Evolutionary conservation across 2,113 vertebrate species (phyloP).

Genomic region (Tachuris rubrigastra): DNA sequence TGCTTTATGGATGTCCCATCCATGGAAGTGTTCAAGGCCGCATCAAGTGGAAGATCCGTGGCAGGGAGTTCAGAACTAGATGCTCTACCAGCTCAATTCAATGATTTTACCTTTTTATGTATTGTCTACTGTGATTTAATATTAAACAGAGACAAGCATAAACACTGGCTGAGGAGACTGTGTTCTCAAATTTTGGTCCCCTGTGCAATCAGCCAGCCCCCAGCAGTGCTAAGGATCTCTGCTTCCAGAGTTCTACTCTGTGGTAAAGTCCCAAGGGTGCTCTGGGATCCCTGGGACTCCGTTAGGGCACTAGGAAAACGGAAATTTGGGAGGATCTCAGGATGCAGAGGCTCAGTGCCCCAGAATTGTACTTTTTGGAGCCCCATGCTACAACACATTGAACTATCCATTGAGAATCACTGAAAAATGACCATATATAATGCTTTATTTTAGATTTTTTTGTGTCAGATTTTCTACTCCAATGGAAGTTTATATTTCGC

Average conservation of each 20-base stretch:
- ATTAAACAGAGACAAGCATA: neutral
- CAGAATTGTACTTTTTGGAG: neutral
- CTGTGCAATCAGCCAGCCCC: neutral
- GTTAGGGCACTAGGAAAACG: neutral
- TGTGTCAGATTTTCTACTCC: neutral
- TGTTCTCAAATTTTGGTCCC: neutral
- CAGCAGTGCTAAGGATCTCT: neutral
- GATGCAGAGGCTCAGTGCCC: neutral
- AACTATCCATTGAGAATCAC: neutral
- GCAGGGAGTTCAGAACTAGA: neutral
- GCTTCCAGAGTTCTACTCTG: neutral
- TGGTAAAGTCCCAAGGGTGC: neutral
- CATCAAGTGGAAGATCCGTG: neutral
- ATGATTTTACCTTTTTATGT: rapidly evolving
- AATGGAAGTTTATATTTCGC: neutral
- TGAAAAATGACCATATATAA: neutral
- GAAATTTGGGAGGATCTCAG: neutral
- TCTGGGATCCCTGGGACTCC: neutral
- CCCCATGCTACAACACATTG: neutral
- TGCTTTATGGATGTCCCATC: neutral
- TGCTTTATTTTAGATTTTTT: neutral
- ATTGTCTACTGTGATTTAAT: neutral
- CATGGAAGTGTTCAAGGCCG: neutral
- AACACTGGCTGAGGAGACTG: neutral
- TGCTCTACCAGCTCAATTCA: neutral